These are phyloP conservation scores for Aphelocoma coerulescens DNA, from an alignment of 2,113 vertebrate genomes.

Conservation along the genomic window DNA sequence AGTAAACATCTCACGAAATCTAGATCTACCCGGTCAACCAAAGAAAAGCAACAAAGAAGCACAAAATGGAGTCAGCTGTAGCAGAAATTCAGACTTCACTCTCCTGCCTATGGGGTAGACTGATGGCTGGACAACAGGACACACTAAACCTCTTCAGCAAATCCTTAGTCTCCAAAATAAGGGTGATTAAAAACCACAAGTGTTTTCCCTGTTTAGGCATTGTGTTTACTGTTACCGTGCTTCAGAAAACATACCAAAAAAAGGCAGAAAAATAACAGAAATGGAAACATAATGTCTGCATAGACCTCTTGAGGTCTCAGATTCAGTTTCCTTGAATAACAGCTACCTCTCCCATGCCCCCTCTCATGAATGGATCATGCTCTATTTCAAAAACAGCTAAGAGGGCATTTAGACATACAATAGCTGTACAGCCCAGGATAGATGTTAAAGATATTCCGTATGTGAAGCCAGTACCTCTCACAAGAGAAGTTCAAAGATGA, in stretches of 20 bases:
- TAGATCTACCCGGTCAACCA: neutral
- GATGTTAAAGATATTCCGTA: neutral
- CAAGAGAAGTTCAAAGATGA: neutral
- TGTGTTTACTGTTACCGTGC: neutral
- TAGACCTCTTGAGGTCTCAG: neutral
- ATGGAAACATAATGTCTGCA: neutral
- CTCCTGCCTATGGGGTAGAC: neutral
- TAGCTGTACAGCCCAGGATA: accelerated
- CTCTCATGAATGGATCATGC: neutral
- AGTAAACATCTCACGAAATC: neutral
- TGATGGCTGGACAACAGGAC: accelerated
- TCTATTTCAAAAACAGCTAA: neutral
- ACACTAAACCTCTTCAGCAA: neutral
- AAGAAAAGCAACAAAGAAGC: neutral
- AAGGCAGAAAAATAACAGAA: neutral
- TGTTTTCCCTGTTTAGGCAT: neutral
- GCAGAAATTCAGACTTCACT: neutral
- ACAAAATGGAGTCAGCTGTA: neutral
- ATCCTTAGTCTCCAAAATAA: neutral
- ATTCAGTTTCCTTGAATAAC: neutral
- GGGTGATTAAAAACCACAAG: neutral
- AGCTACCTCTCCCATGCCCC: neutral
- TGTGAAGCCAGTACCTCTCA: neutral
- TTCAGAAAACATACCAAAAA: neutral
- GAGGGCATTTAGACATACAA: neutral